Percentiles rank a stretch among this genome's conserved stretches.
Evolutionary conservation across 2,797 vertebrate species (phyloP).

Genomic region (Malacoraja senta): DNA sequence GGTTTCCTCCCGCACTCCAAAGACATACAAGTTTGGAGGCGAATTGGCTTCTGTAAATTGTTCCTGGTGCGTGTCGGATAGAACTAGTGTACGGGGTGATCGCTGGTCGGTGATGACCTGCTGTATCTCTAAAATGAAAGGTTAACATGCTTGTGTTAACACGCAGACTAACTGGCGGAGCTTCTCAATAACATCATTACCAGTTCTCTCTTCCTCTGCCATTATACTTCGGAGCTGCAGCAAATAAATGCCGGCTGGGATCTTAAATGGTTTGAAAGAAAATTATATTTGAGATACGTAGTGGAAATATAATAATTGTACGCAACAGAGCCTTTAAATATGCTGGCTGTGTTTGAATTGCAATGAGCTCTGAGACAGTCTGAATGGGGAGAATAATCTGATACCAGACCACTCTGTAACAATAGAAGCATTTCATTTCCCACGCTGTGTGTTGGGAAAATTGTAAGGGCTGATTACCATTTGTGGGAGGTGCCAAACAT

Average conservation of each 20-base stretch:
- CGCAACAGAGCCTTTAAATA: not conserved
- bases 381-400: not conserved
- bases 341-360: not conserved
- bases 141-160: too few relatives aligned
- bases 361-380: not conserved
- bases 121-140: too few relatives aligned
- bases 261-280: not conserved
- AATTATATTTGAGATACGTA: not conserved
- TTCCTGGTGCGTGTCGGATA: too few relatives aligned
- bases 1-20: too few relatives aligned
- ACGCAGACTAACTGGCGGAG: not conserved
- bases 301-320: not conserved
- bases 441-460: not conserved
- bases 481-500: not conserved
- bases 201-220: not conserved
- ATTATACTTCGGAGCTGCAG: not conserved
- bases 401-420: not conserved
- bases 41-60: too few relatives aligned
- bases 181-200: not conserved
- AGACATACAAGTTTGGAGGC: too few relatives aligned
- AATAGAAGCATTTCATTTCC: not conserved
- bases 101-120: too few relatives aligned
- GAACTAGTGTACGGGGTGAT: too few relatives aligned
- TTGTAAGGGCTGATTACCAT: slow-evolving; percentile 28
- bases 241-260: not conserved